phyloP scores from a whole-genome alignment of 2,888 invertebrate genomes.

The Agrilus mali region DNA sequence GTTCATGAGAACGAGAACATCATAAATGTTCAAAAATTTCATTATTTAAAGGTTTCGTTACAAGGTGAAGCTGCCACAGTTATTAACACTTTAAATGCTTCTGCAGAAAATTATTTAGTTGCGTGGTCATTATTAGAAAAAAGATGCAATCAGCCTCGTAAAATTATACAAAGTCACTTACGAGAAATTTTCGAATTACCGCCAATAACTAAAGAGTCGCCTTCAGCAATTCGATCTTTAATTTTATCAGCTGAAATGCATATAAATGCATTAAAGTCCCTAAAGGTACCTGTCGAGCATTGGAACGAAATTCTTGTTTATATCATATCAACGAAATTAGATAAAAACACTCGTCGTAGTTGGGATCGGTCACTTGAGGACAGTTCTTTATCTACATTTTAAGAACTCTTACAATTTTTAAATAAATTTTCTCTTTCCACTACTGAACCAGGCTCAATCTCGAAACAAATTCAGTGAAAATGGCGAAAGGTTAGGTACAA shows the following conservation, averaged over 20 bases:
- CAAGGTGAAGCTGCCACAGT: slow-evolving; percentile 5
- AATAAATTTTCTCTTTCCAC: too few species aligned
- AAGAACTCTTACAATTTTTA: too few species aligned
- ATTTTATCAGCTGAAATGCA: slow-evolving; percentile 3
- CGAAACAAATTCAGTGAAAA: too few species aligned
- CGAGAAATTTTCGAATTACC: slow-evolving; percentile 5
- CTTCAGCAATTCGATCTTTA: slow-evolving; percentile 4
- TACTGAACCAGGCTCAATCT: too few species aligned
- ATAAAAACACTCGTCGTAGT: slow-evolving; percentile 4
- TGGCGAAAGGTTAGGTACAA: too few species aligned
- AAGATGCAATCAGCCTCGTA: slow-evolving; percentile 6
- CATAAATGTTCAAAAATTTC: slow-evolving; percentile 4
- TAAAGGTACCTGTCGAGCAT: slow-evolving; percentile 5
- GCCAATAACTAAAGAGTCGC: slow-evolving; percentile 2
- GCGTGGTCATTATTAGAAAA: slow-evolving; percentile 6
- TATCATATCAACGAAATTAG: not conserved
- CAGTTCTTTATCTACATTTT: too few species aligned
- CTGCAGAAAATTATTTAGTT: slow-evolving; percentile 5
- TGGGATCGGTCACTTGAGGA: not conserved
- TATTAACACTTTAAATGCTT: slow-evolving; percentile 6
- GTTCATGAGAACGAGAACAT: slow-evolving; percentile 1
- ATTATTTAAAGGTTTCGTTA: slow-evolving; percentile 6
- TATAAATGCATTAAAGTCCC: slow-evolving; percentile 3
- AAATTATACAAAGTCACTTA: slow-evolving; percentile 7
- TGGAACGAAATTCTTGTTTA: slow-evolving; percentile 6